A percentile compares a stretch with the other conserved stretches of the same genome.
Conservation (phyloP, 23 tunicate genomes). For the Ciona savignyi region DNA sequence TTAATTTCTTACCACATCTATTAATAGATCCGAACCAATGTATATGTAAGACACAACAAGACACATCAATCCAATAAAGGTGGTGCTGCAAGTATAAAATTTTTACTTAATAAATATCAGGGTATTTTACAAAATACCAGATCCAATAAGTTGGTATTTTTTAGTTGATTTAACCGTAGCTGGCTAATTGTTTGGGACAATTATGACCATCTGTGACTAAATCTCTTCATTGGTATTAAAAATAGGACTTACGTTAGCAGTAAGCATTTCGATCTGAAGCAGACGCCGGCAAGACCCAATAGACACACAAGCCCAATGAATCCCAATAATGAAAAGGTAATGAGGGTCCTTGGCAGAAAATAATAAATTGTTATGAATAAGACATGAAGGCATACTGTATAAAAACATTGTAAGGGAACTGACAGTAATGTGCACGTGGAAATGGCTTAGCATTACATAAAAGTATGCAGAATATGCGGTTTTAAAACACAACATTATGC, state of each 20-base stretch:
- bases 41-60: conserved; percentile 52
- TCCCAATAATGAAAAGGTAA: conserved; percentile 59
- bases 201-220: too few species aligned
- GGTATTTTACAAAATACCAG: too few species aligned
- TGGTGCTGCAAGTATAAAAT: conserved; percentile 26
- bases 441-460: too few species aligned
- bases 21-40: conserved; percentile 42
- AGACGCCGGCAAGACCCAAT: conserved; percentile 58
- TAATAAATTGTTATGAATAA: background rate
- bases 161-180: too few species aligned
- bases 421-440: background rate
- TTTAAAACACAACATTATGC: too few species aligned
- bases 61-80: conserved; percentile 61
- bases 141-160: too few species aligned
- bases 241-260: conserved; percentile 48
- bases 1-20: conserved; percentile 56
- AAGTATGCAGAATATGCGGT: too few species aligned
- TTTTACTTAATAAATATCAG: too few species aligned
- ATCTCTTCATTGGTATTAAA: too few species aligned
- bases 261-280: conserved; percentile 62
- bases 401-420: background rate
- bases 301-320: conserved; percentile 58
- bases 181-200: too few species aligned
- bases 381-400: background rate
- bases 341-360: conserved; percentile 36